Base-by-base conservation (phyloP, 2,797 vertebrate species). In the Gallinago nigripennis region DNA sequence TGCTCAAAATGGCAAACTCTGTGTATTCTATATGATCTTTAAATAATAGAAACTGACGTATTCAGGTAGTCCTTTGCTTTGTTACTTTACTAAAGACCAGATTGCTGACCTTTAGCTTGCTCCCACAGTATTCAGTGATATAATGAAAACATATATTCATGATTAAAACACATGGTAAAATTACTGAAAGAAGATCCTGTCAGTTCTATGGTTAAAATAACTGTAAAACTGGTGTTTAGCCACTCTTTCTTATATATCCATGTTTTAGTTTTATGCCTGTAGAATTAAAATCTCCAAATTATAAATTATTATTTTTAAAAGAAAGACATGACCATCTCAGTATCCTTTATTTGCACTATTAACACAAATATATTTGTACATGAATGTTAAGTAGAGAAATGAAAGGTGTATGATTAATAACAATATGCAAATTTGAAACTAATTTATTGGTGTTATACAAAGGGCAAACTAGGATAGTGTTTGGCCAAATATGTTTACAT, bases 401-500 rank as follows among this genome's bases (percentile, higher is more conserved):
- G 79, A 92, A 96, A 96, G 90, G 86, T 94, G 92, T 93, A 80
- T 94, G 90, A 95, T 96, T 97, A 94, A 94, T 95, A 92, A 88
- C 82, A 89, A 89, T 96, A 96, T 96, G 95, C 89, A 96, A 95
- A 94, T 96, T 88, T 76, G 69, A 86, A 96, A 83, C 72, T 95
- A 95, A 95, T 96, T 95, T 96, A 95, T 95, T 94, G 89, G 69
- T 92, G 92, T 94, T 95, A 93, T 84, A 91, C 91, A 94, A 93
- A 97, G 92, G 94, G 91, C 89, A 95, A 84, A 90, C 82, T 90
- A 75, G 79, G 58, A 71, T 92, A 88, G 82, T 92, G 79, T 94
- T 92, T 96, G 95, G 89, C 87, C 92, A 94, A 94, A 94, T 96
- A 91, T 96, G 91, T 96, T 95, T 96, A 90, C 95, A 94, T 94